Conservation (phyloP, 2,113 vertebrate species). For the Rhinogobius similis region DNA sequence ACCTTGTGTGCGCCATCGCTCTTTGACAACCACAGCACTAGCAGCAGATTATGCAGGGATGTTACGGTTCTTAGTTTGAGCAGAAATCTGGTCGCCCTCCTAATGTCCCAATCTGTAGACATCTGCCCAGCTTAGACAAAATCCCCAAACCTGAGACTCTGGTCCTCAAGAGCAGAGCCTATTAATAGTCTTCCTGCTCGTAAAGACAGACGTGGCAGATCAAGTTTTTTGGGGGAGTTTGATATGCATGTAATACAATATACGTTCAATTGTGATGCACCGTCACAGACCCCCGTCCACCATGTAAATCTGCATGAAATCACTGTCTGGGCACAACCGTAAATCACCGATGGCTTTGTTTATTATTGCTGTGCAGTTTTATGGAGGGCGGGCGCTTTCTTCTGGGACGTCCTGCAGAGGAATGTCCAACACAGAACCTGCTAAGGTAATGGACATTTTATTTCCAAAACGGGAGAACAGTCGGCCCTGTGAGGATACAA, state of each 20-base stretch:
- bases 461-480: constrained; percentile 45
- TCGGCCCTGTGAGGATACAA: constrained; percentile 36
- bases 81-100: constrained; percentile 21
- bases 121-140: constrained; percentile 63
- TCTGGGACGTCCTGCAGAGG: constrained; percentile 60
- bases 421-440: constrained; percentile 59
- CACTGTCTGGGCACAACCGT: constrained; percentile 78
- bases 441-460: constrained; percentile 47
- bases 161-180: constrained; percentile 74
- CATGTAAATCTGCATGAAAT: constrained; percentile 83
- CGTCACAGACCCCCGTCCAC: constrained; percentile 61
- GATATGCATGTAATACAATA: constrained; percentile 83
- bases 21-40: constrained; percentile 23
- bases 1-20: background rate
- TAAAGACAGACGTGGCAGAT: constrained; percentile 76
- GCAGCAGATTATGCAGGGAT: constrained; percentile 23
- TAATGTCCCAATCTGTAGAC: constrained; percentile 60
- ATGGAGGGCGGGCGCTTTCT: constrained; percentile 60
- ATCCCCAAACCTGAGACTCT: constrained; percentile 70
- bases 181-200: constrained; percentile 79
- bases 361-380: constrained; percentile 73
- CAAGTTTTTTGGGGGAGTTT: constrained; percentile 74
- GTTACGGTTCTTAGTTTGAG: constrained; percentile 42
- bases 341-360: constrained; percentile 78
- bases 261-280: constrained; percentile 79